Evolutionary conservation across 2,113 vertebrate species (phyloP), one percentile per base, ranked within the genome.

Genomic region (Misgurnus mizolepis): DNA sequence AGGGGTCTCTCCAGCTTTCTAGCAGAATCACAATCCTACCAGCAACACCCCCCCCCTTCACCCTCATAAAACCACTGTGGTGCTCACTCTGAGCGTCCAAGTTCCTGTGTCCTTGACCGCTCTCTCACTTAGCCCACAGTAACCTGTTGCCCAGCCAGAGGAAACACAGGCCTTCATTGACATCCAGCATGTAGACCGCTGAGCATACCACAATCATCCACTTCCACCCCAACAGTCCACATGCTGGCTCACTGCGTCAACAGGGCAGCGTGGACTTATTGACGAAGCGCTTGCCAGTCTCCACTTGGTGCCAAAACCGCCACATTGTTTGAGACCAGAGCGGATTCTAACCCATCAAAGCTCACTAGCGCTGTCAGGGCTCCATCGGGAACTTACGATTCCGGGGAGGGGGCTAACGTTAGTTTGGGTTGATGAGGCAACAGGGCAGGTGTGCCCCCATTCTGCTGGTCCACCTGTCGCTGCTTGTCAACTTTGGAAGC

Each of bases 351-450:
- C 15, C 67, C 22, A 11, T 15, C 66, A 68, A 39, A 65, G 27
- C 45, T 34, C 18, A 50, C 50, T 11, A 4, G 41, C 72, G 55
- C 43, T 41, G 70, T 62, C 56, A 64, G 34, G 10, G 15, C 12
- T 62, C 41, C 56, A 70, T 69, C 78, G 53, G 76, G 65, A 40
- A 67, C 27, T 43, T 81, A 60, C 27, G 55, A 49, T 82, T 82
- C 60, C 67, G 66, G n/a, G 34, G 45, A 39, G 15, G 41, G 27
- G 62, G 22, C 34, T 50, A 53, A 76, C 74, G 41, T 49, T 77
- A 77, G 60, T 85, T 76, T 76, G 75, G 55, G 74, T 80, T 81
- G 75, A 83, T 85, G 83, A 86, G 79, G 79, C 83, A 81, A 83
- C 39, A 76, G 78, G 83, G 69, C 81, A 86, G 78, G 74, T 82